These are phyloP conservation scores for Pyrgus malvae DNA, from an alignment of 2,888 invertebrate species.

Conservation along the genomic window DNA sequence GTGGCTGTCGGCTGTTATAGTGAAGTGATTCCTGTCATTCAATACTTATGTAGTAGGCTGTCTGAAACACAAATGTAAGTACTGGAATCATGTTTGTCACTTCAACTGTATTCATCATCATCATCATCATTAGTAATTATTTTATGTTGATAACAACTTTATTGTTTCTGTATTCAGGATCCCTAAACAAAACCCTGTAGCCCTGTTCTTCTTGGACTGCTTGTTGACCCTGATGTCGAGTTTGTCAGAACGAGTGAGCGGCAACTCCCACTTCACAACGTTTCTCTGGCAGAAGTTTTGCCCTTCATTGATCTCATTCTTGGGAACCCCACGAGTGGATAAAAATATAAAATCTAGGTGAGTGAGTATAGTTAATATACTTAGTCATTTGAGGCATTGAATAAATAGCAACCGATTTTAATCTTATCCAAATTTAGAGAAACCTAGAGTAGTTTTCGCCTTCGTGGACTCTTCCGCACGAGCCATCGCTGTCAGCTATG, in stretches of 20 bases:
- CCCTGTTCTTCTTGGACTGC: conserved; percentile 92
- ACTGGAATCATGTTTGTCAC: neutral
- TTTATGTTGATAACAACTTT: too few species aligned
- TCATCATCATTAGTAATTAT: neutral
- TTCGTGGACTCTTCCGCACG: too few species aligned
- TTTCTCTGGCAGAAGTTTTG: conserved; percentile 97
- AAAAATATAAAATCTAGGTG: conserved; percentile 88
- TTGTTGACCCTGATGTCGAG: conserved; percentile 92
- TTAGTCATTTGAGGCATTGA: too few species aligned
- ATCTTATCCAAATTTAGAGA: too few species aligned
- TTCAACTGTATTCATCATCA: too few species aligned
- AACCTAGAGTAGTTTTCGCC: too few species aligned
- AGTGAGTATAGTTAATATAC: too few species aligned
- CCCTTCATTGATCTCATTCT: conserved; percentile 92
- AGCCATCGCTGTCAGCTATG: too few species aligned
- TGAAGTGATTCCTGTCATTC: conserved; percentile 94
- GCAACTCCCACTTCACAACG: conserved; percentile 92
- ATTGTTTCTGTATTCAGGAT: conserved; percentile 79
- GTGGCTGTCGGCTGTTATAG: conserved; percentile 93
- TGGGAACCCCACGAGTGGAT: conserved; percentile 93
- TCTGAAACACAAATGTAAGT: conserved; percentile 89
- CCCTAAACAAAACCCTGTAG: conserved; percentile 83
- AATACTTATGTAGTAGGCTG: conserved; percentile 92
- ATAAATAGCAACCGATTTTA: too few species aligned
- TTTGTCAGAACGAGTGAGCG: conserved; percentile 90